These are phyloP conservation scores for Trichoplusia ni DNA, from an alignment of 1,140 invertebrate species.

Conservation along the genomic window DNA sequence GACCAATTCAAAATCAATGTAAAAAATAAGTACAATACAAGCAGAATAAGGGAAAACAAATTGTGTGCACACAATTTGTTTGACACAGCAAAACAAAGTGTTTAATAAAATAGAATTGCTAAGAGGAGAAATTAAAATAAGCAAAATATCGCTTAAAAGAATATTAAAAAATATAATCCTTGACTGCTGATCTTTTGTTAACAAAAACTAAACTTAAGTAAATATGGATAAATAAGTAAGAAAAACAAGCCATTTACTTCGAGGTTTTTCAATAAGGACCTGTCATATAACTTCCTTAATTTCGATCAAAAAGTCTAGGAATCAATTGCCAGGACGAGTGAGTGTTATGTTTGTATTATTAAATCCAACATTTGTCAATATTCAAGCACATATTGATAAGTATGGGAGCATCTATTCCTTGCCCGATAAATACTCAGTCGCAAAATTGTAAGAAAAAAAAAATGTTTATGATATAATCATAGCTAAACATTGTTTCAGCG, in stretches of 20 bases:
- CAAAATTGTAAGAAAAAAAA: not conserved
- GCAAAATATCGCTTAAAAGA: too few species aligned
- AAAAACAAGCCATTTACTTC: too few species aligned
- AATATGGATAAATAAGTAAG: too few species aligned
- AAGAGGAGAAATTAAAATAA: too few species aligned
- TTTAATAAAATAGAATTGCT: not conserved
- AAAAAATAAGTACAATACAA: not conserved
- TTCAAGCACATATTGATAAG: not conserved
- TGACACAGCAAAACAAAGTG: not conserved
- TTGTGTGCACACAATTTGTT: not conserved
- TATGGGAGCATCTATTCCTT: not conserved
- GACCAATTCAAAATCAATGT: not conserved
- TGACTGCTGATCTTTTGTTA: too few species aligned
- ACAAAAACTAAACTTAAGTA: too few species aligned
- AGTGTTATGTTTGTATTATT: not conserved
- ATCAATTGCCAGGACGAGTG: not conserved
- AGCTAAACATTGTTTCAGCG: too few species aligned
- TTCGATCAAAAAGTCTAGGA: not conserved
- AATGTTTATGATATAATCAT: conserved; percentile 38
- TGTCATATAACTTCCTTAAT: too few species aligned
- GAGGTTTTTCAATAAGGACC: too few species aligned
- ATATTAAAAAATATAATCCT: too few species aligned
- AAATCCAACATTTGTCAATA: not conserved
- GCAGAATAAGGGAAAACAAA: not conserved
- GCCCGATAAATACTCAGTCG: not conserved